Evolutionary conservation across 2,113 vertebrate genomes (phyloP).

Genomic region (Tautogolabrus adspersus): DNA sequence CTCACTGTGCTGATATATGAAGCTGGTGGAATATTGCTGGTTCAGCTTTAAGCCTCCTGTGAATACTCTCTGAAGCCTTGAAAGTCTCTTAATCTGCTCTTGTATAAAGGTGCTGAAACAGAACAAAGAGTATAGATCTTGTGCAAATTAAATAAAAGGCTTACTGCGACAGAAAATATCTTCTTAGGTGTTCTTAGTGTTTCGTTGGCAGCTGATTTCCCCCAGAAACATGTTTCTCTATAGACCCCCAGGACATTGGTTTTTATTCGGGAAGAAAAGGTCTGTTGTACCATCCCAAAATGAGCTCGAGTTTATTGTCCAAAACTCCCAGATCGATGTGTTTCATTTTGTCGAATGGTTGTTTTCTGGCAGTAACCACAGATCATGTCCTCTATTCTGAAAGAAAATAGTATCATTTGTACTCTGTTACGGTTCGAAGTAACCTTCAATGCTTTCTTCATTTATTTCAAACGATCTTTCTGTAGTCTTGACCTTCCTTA

Average conservation of each 20-base stretch:
- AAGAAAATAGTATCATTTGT: slow-evolving; percentile 12
- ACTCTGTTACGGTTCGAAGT: neutral
- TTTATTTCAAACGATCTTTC: slow-evolving; percentile 1
- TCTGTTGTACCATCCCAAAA: slow-evolving; percentile 22
- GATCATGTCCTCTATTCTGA: slow-evolving; percentile 19
- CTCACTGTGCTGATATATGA: slow-evolving; percentile 55
- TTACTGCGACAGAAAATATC: slow-evolving; percentile 22
- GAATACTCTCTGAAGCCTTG: slow-evolving; percentile 32
- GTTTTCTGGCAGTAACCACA: slow-evolving; percentile 38
- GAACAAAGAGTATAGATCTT: slow-evolving; percentile 35
- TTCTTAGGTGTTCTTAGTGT: slow-evolving; percentile 13
- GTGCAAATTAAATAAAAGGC: slow-evolving; percentile 49
- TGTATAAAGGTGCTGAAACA: slow-evolving; percentile 64
- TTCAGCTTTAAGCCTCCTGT: slow-evolving; percentile 54
- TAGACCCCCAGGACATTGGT: neutral
- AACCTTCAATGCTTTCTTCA: slow-evolving; percentile 12
- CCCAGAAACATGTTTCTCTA: neutral
- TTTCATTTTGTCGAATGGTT: slow-evolving; percentile 42
- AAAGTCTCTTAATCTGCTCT: slow-evolving; percentile 48
- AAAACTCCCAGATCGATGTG: slow-evolving; percentile 46
- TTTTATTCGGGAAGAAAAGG: slow-evolving; percentile 43
- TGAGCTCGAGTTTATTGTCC: slow-evolving; percentile 9
- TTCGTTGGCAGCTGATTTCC: slow-evolving; percentile 23
- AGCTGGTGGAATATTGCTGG: slow-evolving; percentile 52
- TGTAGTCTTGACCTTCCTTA: slow-evolving; percentile 54